Conservation (phyloP, 64 coral and sea anemone species). For the Astreopora myriophthalma region DNA sequence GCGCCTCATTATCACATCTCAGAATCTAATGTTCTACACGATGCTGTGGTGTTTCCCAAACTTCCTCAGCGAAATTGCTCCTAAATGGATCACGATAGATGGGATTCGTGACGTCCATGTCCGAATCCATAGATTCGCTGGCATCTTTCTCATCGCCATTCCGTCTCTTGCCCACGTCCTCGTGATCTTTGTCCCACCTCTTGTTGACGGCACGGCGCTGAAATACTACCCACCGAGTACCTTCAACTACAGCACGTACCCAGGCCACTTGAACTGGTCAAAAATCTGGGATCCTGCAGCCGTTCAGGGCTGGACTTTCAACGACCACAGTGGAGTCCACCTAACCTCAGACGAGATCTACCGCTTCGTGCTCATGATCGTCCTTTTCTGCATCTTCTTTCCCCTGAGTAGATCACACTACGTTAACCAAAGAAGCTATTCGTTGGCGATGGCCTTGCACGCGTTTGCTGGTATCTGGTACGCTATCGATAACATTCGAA, state of each 20-base stretch:
- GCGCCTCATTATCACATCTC: conserved; percentile 65
- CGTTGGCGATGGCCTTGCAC: conserved; percentile 55
- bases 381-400: conserved; percentile 64
- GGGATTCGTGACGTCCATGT: conserved; percentile 63
- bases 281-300: conserved; percentile 76
- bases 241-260: conserved; percentile 64
- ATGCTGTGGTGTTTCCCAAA: conserved; percentile 74
- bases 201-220: conserved; percentile 65
- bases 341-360: conserved; percentile 77
- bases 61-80: conserved; percentile 47
- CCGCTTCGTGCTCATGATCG: conserved; percentile 63
- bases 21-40: conserved; percentile 77
- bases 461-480: conserved; percentile 65
- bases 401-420: conserved; percentile 70
- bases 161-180: conserved; percentile 73
- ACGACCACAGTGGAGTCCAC: conserved; percentile 65
- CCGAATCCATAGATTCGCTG: conserved; percentile 53
- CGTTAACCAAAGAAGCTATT: conserved; percentile 67
- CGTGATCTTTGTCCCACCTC: conserved; percentile 71
- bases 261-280: conserved; percentile 71
- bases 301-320: conserved; percentile 68
- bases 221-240: conserved; percentile 61
- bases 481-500: conserved; percentile 71
- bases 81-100: conserved; percentile 24
- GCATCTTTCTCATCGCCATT: conserved; percentile 78